A percentile compares a stretch with the other conserved stretches of the same genome.
Conservation (phyloP, 2,113 vertebrate species). For the Saccopteryx bilineata region DNA sequence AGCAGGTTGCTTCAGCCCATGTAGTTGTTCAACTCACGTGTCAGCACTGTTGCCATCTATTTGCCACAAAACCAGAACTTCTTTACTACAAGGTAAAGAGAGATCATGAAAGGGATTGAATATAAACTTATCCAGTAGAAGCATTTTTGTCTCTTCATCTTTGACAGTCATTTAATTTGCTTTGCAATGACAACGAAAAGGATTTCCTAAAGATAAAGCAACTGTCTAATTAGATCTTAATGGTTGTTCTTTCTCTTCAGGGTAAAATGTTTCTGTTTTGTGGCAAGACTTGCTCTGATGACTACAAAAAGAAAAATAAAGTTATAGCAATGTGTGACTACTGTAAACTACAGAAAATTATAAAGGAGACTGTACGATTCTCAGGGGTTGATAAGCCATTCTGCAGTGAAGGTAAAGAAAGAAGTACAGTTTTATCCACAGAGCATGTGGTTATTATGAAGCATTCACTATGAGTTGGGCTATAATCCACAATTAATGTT, state of each 20-base stretch:
- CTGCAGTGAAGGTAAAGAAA: slow-evolving; percentile 95
- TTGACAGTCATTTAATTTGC: slow-evolving; percentile 22
- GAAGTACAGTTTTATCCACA: background rate
- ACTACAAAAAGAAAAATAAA: slow-evolving; percentile 93
- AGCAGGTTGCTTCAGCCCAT: slow-evolving; percentile 85
- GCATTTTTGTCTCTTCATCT: slow-evolving; percentile 48
- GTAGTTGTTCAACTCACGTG: slow-evolving; percentile 90
- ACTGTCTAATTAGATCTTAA: slow-evolving; percentile 55
- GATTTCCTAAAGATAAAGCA: slow-evolving; percentile 50
- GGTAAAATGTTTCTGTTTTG: slow-evolving; percentile 95
- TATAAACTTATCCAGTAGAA: background rate
- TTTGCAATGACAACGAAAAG: slow-evolving; percentile 54
- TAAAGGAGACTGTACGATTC: slow-evolving; percentile 93
- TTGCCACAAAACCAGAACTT: slow-evolving; percentile 93
- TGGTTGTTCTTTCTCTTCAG: slow-evolving; percentile 85
- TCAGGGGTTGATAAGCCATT: slow-evolving; percentile 93
- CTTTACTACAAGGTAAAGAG: slow-evolving; percentile 94
- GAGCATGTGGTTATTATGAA: background rate
- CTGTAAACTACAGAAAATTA: slow-evolving; percentile 95
- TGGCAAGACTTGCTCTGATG: slow-evolving; percentile 91
- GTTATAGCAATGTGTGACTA: slow-evolving; percentile 94
- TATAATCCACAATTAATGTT: slow-evolving; percentile 34
- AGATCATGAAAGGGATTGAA: background rate
- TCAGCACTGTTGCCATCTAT: slow-evolving; percentile 90
- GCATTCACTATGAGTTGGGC: slow-evolving; percentile 22